These are phyloP conservation scores for Phengaris arion DNA, from an alignment of 2,888 invertebrate genomes.

Conservation along the genomic window DNA sequence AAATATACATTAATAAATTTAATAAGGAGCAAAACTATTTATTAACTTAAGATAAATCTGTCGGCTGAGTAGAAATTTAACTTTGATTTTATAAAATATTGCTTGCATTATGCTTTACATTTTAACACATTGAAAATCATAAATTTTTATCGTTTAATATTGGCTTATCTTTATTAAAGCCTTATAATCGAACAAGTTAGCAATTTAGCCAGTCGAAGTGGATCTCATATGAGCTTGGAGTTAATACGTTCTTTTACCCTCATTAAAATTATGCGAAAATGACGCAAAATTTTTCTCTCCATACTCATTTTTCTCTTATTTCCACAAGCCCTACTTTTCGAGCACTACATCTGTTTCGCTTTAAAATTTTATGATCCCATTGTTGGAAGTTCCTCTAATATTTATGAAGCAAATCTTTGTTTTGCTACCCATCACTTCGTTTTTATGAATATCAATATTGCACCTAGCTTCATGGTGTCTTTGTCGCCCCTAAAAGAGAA, in stretches of 20 bases:
- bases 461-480: not conserved
- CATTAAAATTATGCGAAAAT: slow-evolving; percentile 7
- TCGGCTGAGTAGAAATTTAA: no score
- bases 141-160: no score
- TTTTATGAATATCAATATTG: slow-evolving; percentile 24
- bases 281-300: not conserved
- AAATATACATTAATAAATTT: no score
- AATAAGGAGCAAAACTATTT: no score
- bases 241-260: slow-evolving; percentile 8
- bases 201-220: not conserved
- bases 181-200: not conserved
- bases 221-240: not conserved
- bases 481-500: not conserved
- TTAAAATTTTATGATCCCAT: slow-evolving; percentile 5
- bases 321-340: not conserved
- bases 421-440: slow-evolving; percentile 43
- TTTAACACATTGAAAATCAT: no score
- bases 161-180: not conserved
- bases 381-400: slow-evolving; percentile 14
- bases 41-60: no score
- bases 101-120: no score
- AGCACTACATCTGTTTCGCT: slow-evolving; percentile 15
- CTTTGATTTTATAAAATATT: no score
- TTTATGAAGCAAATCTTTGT: slow-evolving; percentile 39
- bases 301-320: not conserved